Conservation (phyloP, 2,797 vertebrate species). For the Heteromormyrus szaboi region DNA sequence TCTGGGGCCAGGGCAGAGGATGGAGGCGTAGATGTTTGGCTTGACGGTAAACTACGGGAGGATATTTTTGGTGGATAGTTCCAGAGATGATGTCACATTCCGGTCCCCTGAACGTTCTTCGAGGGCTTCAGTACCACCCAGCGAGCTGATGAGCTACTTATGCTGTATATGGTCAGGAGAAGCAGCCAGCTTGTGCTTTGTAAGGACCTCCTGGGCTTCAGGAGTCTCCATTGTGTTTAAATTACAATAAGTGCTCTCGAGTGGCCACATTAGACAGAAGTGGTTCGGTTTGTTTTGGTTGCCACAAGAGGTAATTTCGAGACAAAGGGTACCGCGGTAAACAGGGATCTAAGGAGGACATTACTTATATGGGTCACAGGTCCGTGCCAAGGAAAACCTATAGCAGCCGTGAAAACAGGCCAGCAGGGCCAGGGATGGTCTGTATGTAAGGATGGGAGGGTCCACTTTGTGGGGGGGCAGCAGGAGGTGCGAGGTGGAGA, state of each 20-base stretch:
- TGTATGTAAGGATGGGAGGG: slow-evolving; percentile 8
- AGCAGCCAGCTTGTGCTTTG: neutral
- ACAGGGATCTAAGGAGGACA: neutral
- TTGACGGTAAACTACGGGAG: neutral
- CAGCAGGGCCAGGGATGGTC: neutral
- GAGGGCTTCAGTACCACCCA: neutral
- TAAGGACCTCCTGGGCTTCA: neutral
- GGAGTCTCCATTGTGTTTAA: slow-evolving; percentile 15
- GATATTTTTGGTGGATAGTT: neutral
- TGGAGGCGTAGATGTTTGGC: neutral
- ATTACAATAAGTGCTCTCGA: neutral
- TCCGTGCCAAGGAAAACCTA: neutral
- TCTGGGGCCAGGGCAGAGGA: neutral
- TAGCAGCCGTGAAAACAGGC: neutral
- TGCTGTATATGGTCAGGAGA: neutral
- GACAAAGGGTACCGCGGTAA: neutral
- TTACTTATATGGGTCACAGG: neutral
- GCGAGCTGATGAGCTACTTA: neutral
- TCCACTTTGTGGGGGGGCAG: neutral
- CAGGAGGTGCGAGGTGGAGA: neutral
- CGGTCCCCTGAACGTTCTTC: neutral
- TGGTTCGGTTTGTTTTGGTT: slow-evolving; percentile 1
- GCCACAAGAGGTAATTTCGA: neutral
- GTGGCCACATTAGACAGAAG: neutral
- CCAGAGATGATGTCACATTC: neutral